Base-by-base conservation (phyloP, 2,888 invertebrate genomes). In the Willowsia nigromaculata region DNA sequence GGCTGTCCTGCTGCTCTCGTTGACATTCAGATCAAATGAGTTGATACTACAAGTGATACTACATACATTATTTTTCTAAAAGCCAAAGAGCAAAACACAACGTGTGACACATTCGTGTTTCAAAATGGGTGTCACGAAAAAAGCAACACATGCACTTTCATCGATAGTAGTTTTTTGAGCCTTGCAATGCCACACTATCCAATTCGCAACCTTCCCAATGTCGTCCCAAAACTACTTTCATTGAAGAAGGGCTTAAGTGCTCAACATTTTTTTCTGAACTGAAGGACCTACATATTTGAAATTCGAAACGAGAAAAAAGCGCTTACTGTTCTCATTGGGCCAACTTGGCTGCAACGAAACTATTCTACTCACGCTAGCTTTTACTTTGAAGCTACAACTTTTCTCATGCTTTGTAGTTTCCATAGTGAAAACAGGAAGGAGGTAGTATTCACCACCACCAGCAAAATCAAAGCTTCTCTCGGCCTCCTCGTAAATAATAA, bases 161-260 rank as follows among this genome's bases (percentile, higher is more conserved):
- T 4, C 40, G 18, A 47, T n/a, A 25, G n/a, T 27, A 74, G 11
- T 25, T 15, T 47, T 40, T 71, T 18, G n/a, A 43, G 7, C 3
- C n/a, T 33, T 71, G 13, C 71, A 13, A 13, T n/a, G n/a, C n/a
- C n/a, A 25, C 1, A 22, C 1, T 43, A n/a, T n/a, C n/a, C n/a
- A 43, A 22, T 43, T 2, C 18, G 40, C 59, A 88, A 88, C 88
- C 88, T 88, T 88, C 88, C 76, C 84, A 88, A 83, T 88, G 88
- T 50, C 88, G 74, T 65, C 37, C 62, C 37, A 74, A 74, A 74
- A 74, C 43, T 47, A 74, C 74, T 74, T 74, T 74, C 74, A 43
- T 74, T 74, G 25, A 43, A 74, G 5, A 71, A 37, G 2, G 13
- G 11, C 9, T 33, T 59, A 27, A 59, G 22, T 65, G 62, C 40